These are phyloP conservation scores for Eupithecia insigniata DNA, from an alignment of 2,888 invertebrate species.

Conservation along the genomic window DNA sequence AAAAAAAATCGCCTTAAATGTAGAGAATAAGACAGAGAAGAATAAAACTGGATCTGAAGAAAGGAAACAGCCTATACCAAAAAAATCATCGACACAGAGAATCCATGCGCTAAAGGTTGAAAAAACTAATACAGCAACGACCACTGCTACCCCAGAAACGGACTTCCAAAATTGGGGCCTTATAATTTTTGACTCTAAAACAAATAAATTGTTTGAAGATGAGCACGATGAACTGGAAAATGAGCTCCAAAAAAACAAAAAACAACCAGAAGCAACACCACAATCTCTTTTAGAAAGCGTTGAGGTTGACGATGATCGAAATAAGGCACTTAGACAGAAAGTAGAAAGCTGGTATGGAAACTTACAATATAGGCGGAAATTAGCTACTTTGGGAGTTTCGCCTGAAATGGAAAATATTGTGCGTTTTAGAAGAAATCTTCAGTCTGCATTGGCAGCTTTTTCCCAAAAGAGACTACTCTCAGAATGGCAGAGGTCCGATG, in stretches of 20 bases:
- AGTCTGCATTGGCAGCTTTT: background rate
- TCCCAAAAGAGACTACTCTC: background rate
- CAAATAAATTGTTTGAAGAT: background rate
- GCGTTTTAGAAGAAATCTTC: background rate
- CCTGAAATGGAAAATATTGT: background rate
- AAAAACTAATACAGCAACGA: background rate
- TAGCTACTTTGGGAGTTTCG: background rate
- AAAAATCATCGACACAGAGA: background rate
- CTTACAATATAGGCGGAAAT: background rate
- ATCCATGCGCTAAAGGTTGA: background rate
- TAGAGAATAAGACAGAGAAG: no score
- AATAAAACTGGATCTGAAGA: no score
- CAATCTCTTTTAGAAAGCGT: background rate
- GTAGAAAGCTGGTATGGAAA: background rate
- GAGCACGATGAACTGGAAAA: slow-evolving; percentile 1
- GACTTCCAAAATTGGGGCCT: background rate
- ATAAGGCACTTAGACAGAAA: background rate
- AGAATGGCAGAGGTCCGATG: background rate
- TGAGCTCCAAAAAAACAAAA: background rate
- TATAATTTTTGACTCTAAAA: background rate
- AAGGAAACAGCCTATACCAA: no score
- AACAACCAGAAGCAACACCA: background rate
- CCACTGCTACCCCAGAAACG: background rate
- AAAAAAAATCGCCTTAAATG: no score
- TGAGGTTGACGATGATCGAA: slow-evolving; percentile 7